Evolutionary conservation across 1,140 invertebrate genomes (phyloP).

Genomic region (Berghia stephanieae): DNA sequence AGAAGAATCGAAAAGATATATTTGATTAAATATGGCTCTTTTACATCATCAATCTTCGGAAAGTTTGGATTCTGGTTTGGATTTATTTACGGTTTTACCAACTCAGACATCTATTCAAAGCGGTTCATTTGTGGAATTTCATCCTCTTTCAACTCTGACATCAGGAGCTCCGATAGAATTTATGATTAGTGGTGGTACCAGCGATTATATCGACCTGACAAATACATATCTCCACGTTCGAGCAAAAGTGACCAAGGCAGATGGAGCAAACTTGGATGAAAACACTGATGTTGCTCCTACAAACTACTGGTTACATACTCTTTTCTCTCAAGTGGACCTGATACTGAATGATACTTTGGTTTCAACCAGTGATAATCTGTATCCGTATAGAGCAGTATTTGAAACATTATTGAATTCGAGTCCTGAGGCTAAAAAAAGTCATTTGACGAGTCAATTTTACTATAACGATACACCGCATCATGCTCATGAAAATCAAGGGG

Average conservation of each 20-base stretch:
- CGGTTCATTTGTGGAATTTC: too few relatives aligned
- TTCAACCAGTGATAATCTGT: too few relatives aligned
- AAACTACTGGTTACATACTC: slow-evolving; percentile 14
- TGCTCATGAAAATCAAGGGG: not conserved
- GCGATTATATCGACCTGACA: not conserved
- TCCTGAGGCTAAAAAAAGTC: too few relatives aligned
- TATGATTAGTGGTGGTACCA: too few relatives aligned
- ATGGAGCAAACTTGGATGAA: too few relatives aligned
- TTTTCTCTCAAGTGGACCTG: slow-evolving; percentile 19
- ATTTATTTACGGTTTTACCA: slow-evolving; percentile 1
- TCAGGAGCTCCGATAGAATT: too few relatives aligned
- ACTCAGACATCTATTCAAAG: too few relatives aligned
- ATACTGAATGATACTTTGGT: slow-evolving; percentile 11
- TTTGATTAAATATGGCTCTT: slow-evolving; percentile 10
- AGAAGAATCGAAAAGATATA: slow-evolving; percentile 12
- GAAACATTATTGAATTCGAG: too few relatives aligned
- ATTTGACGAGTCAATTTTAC: not conserved
- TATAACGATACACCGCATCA: not conserved
- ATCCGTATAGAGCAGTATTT: too few relatives aligned
- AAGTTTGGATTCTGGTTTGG: not conserved
- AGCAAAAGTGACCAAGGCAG: not conserved
- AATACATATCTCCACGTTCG: slow-evolving; percentile 2
- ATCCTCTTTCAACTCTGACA: too few relatives aligned
- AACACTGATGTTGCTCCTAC: not conserved
- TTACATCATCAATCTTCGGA: slow-evolving; percentile 15